phyloP scores from a whole-genome alignment of 2,113 vertebrate genomes.

The Halcyon malimbica region DNA sequence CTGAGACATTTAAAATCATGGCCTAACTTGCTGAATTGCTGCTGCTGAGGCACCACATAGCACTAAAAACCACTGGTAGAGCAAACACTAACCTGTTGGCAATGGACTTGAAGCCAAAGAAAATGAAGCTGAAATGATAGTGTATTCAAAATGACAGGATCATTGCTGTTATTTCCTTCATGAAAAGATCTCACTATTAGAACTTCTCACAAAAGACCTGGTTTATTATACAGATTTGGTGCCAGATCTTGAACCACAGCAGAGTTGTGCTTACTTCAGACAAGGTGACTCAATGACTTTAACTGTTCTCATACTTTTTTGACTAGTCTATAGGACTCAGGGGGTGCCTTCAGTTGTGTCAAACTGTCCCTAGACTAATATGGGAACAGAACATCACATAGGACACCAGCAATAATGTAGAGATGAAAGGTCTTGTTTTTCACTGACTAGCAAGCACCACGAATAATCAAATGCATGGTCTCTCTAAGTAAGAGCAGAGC shows the following conservation, averaged over 20 bases:
- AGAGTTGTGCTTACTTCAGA: background rate
- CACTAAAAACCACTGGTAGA: background rate
- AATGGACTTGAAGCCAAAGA: background rate
- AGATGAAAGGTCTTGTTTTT: background rate
- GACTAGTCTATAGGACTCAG: background rate
- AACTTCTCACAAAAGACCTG: background rate
- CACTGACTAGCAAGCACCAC: background rate
- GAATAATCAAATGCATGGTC: background rate
- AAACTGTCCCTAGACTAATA: background rate
- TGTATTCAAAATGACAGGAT: background rate
- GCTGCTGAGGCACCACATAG: background rate
- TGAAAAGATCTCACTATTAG: background rate
- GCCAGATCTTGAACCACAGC: background rate
- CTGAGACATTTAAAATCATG: slow-evolving; percentile 18
- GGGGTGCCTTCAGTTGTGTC: background rate
- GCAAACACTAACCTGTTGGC: background rate
- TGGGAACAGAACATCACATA: background rate
- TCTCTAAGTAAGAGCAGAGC: background rate
- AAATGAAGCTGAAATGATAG: background rate
- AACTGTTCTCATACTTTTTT: background rate
- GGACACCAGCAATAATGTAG: background rate
- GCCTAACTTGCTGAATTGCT: background rate
- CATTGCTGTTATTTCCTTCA: background rate
- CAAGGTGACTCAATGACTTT: background rate
- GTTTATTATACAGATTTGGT: background rate